These are phyloP conservation scores for Alectoris magna DNA, from an alignment of 2,797 vertebrate species.

Conservation along the genomic window DNA sequence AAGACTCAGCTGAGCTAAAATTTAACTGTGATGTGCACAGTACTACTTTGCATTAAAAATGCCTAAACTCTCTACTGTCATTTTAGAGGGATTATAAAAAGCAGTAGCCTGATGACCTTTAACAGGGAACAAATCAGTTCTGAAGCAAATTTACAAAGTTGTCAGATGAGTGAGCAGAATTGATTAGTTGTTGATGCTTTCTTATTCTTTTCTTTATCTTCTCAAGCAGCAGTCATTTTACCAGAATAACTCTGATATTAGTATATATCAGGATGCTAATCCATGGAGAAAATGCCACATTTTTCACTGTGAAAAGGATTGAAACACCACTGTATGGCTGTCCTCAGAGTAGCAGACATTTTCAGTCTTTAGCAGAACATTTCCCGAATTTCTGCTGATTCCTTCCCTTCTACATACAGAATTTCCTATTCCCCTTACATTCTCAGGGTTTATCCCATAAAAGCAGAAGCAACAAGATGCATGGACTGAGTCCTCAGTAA, in stretches of 20 bases:
- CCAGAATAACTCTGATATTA: neutral
- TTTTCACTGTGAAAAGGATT: neutral
- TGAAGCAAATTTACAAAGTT: neutral
- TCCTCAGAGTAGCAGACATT: neutral
- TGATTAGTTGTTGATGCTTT: constrained; percentile 15
- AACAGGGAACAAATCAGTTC: neutral
- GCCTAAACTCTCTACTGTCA: neutral
- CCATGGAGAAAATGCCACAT: neutral
- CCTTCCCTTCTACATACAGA: neutral
- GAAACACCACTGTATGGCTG: neutral
- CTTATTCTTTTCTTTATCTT: constrained; percentile 35
- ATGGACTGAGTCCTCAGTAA: neutral
- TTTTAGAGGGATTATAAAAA: neutral
- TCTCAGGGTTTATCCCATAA: neutral
- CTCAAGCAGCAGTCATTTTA: neutral
- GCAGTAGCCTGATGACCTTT: constrained; percentile 4
- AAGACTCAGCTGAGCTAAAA: neutral
- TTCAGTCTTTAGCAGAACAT: neutral
- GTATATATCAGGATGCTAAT: neutral
- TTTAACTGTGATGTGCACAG: neutral
- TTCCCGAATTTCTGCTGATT: neutral
- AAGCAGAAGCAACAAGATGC: neutral
- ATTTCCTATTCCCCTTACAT: neutral
- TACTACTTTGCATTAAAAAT: neutral
- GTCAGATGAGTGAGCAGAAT: constrained; percentile 31